Base-by-base conservation (phyloP, 1,140 invertebrate species). In the Bombus waltoni region DNA sequence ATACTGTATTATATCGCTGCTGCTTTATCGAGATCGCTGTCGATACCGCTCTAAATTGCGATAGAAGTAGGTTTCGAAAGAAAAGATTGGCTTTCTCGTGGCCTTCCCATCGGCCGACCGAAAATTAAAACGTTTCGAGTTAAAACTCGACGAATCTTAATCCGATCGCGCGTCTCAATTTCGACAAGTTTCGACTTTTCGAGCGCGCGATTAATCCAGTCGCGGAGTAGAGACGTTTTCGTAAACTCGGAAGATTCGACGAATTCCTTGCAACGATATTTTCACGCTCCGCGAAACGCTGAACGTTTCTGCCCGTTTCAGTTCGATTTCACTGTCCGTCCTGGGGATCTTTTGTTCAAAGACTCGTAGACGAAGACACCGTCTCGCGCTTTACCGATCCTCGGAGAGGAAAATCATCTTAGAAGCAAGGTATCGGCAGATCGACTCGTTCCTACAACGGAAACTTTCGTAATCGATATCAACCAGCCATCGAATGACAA, bases 401-500 rank as follows among this genome's bases (percentile, higher is more conserved):
- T 38, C 3, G 15, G 22, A 35, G 22, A 68, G 32, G 3, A 38
- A 32, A 6, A 18, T 68, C 35, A 25, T 32, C 35, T 68, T 68
- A n/a, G 28, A 62, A 62, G 35, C 15, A 3, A 35, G 18, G 42
- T 32, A 47, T 9, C 57, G 22, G 13, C 2, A n/a, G 10, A n/a
- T 35, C 44, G 35, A 18, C 28, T 47, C 32, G 62, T 68, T 32
- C 70, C 22, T 81, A 28, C 38, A 22, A 53, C 47, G 25, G 65
- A 44, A 77, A 83, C 44, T 77, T 78, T 42, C 65, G 65, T 57
- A 70, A 57, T 70, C 65, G 65, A 78, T 57, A 83, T 72, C 71
- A 32, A 40, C 40, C 42, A 18, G 32, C 32, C 44, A 75, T 28
- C 72, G 44, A 13, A 13, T 53, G 72, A 75, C 57, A 40, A 75